Conservation (phyloP, 1,140 invertebrate species). For the Piezodorus guildinii region DNA sequence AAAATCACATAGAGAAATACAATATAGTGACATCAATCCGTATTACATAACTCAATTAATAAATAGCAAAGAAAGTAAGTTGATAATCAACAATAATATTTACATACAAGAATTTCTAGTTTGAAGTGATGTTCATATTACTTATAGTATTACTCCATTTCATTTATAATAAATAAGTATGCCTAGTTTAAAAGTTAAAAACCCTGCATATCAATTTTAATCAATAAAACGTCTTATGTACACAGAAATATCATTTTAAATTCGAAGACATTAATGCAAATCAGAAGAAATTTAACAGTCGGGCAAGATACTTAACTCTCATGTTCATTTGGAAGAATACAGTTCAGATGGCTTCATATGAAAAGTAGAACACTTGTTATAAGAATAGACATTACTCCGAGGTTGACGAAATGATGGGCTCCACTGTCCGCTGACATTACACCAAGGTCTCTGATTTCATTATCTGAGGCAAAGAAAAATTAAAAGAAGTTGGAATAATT, state of each 20-base stretch:
- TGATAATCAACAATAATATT: not conserved
- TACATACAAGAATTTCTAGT: not conserved
- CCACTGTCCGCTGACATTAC: slow-evolving; percentile 7
- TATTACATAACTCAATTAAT: too few species aligned
- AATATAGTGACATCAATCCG: too few species aligned
- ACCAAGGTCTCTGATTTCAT: slow-evolving; percentile 11
- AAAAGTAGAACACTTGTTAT: not conserved
- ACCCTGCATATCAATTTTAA: slow-evolving; percentile 10
- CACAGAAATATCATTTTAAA: not conserved
- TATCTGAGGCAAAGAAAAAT: not conserved
- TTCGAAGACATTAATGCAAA: slow-evolving; percentile 5
- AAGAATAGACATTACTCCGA: not conserved
- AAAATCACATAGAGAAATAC: too few species aligned
- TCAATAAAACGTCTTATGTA: slow-evolving; percentile 1
- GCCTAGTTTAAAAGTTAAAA: not conserved
- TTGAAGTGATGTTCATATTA: not conserved
- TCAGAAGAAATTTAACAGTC: not conserved
- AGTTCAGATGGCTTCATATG: not conserved
- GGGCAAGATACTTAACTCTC: not conserved
- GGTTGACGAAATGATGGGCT: not conserved
- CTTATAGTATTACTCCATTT: not conserved
- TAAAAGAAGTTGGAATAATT: too few species aligned
- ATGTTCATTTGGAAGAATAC: not conserved
- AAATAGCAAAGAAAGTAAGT: too few species aligned
- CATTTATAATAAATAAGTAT: not conserved